A percentile compares a stretch with the other conserved stretches of the same genome.
These are phyloP conservation scores for Panulirus ornatus DNA, from an alignment of 1,140 invertebrate species.

Conservation along the genomic window DNA sequence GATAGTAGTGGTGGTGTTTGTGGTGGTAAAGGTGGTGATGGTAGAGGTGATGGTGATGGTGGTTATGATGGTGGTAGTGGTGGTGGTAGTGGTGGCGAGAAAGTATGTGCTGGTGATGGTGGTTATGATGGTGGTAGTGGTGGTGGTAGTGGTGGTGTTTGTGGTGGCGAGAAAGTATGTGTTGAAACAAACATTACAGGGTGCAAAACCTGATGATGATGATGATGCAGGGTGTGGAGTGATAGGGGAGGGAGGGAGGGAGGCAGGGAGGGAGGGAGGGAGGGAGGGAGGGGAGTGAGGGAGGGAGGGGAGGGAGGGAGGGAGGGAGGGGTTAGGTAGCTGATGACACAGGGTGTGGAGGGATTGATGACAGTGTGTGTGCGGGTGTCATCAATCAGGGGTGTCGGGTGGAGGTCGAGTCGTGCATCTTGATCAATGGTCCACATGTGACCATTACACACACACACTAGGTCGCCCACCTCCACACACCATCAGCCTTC, in stretches of 20 bases:
- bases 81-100: no score
- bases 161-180: no score
- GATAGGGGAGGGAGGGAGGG: not conserved
- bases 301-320: not conserved
- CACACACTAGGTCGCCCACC: not conserved
- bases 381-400: not conserved
- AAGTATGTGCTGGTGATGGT: no score
- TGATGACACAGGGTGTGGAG: not conserved
- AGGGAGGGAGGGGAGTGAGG: not conserved
- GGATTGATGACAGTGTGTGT: no score
- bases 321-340: not conserved
- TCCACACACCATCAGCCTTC: not conserved
- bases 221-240: not conserved
- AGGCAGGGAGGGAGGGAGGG: not conserved
- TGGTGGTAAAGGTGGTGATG: no score
- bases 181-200: not conserved
- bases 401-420: not conserved
- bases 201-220: not conserved
- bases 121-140: no score
- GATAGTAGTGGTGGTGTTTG: no score
- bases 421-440: not conserved
- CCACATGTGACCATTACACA: no score
- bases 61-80: no score
- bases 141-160: no score
- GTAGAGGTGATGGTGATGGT: no score